These are phyloP conservation scores for Talpa occidentalis DNA, from an alignment of 2,113 vertebrate genomes.

Conservation along the genomic window DNA sequence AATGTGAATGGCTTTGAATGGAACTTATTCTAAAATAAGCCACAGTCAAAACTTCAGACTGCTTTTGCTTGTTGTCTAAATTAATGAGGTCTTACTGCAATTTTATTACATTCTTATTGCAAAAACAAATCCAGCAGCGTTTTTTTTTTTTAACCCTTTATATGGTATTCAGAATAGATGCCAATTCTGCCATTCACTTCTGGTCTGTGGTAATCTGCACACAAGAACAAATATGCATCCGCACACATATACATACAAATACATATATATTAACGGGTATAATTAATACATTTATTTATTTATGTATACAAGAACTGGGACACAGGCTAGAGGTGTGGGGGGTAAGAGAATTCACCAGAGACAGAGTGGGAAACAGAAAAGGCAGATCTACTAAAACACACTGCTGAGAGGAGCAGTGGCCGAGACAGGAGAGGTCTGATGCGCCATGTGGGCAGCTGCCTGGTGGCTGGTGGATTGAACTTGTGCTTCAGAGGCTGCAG, in stretches of 20 bases:
- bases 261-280: not conserved
- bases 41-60: not conserved
- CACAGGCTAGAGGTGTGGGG: too few relatives aligned
- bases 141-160: not conserved
- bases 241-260: not conserved
- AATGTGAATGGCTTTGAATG: not conserved
- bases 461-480: too few relatives aligned
- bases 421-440: too few relatives aligned
- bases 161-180: not conserved
- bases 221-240: fast-evolving
- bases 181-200: not conserved
- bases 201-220: not conserved
- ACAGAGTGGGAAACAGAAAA: too few relatives aligned
- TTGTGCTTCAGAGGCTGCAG: too few relatives aligned
- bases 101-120: not conserved
- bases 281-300: too few relatives aligned
- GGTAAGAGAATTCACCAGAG: too few relatives aligned
- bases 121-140: not conserved
- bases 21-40: not conserved
- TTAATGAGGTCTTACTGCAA: not conserved
- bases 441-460: too few relatives aligned
- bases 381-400: too few relatives aligned
- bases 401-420: too few relatives aligned
- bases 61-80: not conserved
- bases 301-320: too few relatives aligned